Evolutionary conservation across 2,797 vertebrate species (phyloP).

Genomic region (Amniataba percoides): DNA sequence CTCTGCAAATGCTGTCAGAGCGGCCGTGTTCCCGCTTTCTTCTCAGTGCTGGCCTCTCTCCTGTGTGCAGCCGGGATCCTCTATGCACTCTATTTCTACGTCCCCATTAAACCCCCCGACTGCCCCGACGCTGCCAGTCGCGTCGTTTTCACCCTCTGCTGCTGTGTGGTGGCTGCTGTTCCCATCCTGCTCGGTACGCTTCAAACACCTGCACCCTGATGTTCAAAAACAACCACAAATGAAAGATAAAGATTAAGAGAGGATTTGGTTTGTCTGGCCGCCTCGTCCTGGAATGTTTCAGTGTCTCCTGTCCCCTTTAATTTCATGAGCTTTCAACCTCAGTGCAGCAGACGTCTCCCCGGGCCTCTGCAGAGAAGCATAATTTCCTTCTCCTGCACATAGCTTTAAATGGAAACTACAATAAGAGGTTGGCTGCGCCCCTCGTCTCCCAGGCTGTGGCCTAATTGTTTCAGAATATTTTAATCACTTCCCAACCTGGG

Average conservation of each 20-base stretch:
- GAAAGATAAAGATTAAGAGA: conserved; percentile 67
- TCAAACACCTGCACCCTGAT: conserved; percentile 46
- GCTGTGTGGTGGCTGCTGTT: conserved; percentile 78
- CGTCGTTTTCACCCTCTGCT: conserved; percentile 80
- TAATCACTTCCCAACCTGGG: conserved; percentile 58
- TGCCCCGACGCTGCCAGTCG: conserved; percentile 77
- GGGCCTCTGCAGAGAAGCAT: conserved; percentile 66
- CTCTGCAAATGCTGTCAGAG: conserved; percentile 74
- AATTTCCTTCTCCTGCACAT: conserved; percentile 70
- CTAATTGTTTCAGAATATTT: conserved; percentile 72
- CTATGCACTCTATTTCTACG: conserved; percentile 82
- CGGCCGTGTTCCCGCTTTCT: conserved; percentile 71
- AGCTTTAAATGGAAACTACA: conserved; percentile 78
- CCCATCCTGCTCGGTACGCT: conserved; percentile 83
- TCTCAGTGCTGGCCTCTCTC: conserved; percentile 79
- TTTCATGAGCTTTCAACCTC: conserved; percentile 68
- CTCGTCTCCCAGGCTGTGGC: conserved; percentile 66
- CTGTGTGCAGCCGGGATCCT: conserved; percentile 79
- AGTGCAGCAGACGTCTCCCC: conserved; percentile 62
- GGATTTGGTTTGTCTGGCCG: conserved; percentile 73
- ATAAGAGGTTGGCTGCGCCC: conserved; percentile 51
- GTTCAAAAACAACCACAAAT: conserved; percentile 34
- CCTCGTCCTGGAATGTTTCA: conserved; percentile 74
- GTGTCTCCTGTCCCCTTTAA: conserved; percentile 74
- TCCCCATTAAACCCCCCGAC: conserved; percentile 78